Evolutionary conservation across 2,113 vertebrate genomes (phyloP).

Genomic region (Centropristis striata): DNA sequence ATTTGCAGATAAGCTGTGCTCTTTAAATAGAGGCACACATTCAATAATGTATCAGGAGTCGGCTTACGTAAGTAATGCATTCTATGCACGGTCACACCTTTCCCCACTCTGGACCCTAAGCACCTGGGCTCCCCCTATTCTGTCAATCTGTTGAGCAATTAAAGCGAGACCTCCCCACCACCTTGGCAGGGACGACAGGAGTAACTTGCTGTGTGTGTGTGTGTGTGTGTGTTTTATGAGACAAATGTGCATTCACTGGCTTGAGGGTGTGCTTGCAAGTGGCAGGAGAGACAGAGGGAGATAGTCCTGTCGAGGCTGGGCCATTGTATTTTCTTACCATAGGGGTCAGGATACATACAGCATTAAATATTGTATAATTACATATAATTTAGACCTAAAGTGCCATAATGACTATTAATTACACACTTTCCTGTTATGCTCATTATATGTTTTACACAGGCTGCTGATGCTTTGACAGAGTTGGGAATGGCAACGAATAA

Average conservation of each 20-base stretch:
- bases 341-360: slow-evolving; percentile 15
- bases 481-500: background rate
- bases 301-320: background rate
- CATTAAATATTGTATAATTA: slow-evolving; percentile 30
- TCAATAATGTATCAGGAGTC: slow-evolving; percentile 46
- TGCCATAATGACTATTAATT: slow-evolving; percentile 49
- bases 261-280: background rate
- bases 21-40: slow-evolving; percentile 41
- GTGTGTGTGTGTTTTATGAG: slow-evolving; percentile 1
- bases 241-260: slow-evolving; percentile 18
- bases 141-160: slow-evolving; percentile 66
- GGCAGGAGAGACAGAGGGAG: background rate
- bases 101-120: slow-evolving; percentile 25
- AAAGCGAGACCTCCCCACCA: slow-evolving; percentile 29
- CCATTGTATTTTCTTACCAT: slow-evolving; percentile 18
- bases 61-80: slow-evolving; percentile 65
- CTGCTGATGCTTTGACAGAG: slow-evolving; percentile 12
- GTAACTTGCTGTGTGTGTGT: background rate
- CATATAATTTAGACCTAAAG: slow-evolving; percentile 26
- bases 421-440: slow-evolving; percentile 14
- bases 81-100: slow-evolving; percentile 51
- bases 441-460: slow-evolving; percentile 18
- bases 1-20: slow-evolving; percentile 43
- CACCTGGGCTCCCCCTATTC: slow-evolving; percentile 48
- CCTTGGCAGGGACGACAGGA: slow-evolving; percentile 10